Percentiles rank a stretch among this genome's conserved stretches.
phyloP scores from a whole-genome alignment of 2,888 invertebrate species.

The Calliopum simillimum region DNA sequence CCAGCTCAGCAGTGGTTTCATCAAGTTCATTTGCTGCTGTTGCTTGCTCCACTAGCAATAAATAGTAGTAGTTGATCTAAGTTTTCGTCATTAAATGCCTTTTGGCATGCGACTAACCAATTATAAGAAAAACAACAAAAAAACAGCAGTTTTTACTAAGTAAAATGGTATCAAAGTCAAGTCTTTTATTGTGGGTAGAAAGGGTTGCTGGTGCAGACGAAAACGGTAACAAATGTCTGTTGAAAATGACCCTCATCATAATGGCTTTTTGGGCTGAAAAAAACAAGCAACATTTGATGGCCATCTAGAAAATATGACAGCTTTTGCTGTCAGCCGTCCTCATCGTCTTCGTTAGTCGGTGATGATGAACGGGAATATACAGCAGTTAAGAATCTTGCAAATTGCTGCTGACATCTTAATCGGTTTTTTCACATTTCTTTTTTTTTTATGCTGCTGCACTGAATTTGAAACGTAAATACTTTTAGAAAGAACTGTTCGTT shows the following conservation, averaged over 20 bases:
- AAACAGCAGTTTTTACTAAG: too few species aligned
- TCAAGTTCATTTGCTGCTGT: neutral
- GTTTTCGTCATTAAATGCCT: constrained; percentile 21
- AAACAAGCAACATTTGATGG: neutral
- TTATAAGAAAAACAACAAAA: constrained; percentile 20
- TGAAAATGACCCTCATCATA: constrained; percentile 30
- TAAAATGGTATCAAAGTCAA: neutral
- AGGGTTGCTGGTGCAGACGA: too few species aligned
- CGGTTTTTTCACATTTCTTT: neutral
- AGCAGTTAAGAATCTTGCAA: constrained; percentile 8
- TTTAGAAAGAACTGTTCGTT: too few species aligned
- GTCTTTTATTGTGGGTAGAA: neutral
- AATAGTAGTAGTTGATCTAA: neutral
- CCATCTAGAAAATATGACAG: neutral
- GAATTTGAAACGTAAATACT: too few species aligned
- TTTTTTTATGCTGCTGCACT: neutral
- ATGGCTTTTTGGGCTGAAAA: neutral
- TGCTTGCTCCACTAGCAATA: neutral
- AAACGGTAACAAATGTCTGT: too few species aligned
- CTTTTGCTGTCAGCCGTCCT: too few species aligned
- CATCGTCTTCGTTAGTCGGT: too few species aligned
- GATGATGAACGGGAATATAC: neutral
- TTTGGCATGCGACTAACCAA: constrained; percentile 29
- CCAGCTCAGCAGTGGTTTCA: neutral
- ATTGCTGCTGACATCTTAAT: constrained; percentile 33